These are phyloP conservation scores for Craterocephalus amniculus DNA, from an alignment of 2,797 vertebrate species.

Conservation along the genomic window DNA sequence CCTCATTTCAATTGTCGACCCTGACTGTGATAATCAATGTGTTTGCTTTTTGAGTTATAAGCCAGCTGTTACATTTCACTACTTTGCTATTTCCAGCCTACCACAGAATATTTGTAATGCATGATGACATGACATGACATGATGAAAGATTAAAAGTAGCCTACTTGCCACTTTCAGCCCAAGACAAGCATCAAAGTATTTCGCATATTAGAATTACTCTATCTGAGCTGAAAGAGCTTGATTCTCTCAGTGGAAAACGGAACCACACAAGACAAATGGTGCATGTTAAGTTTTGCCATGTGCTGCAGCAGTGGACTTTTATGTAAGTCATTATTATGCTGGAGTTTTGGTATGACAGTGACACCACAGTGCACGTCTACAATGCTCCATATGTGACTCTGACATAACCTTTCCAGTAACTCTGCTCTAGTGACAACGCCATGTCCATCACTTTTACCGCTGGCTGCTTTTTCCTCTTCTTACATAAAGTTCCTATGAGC, in stretches of 20 bases:
- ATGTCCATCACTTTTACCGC: background rate
- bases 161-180: background rate
- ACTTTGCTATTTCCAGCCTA: background rate
- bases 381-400: conserved; percentile 11
- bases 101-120: background rate
- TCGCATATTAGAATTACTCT: background rate
- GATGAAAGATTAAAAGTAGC: background rate
- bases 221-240: background rate
- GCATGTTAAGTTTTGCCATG: conserved; percentile 48
- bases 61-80: background rate
- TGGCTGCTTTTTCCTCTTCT: background rate
- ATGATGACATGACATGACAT: too few species aligned
- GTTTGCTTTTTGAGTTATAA: too few species aligned
- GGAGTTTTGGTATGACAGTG: conserved; percentile 44
- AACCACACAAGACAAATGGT: background rate
- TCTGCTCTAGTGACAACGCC: background rate
- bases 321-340: conserved; percentile 53
- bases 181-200: background rate
- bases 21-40: too few species aligned
- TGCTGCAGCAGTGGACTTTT: conserved; percentile 55
- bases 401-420: background rate
- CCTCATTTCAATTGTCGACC: background rate
- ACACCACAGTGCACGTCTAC: conserved; percentile 15
- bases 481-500: background rate
- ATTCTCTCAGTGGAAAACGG: background rate